Base-by-base conservation (phyloP, 2,888 invertebrate genomes). In the Polylopha cassiicola region DNA sequence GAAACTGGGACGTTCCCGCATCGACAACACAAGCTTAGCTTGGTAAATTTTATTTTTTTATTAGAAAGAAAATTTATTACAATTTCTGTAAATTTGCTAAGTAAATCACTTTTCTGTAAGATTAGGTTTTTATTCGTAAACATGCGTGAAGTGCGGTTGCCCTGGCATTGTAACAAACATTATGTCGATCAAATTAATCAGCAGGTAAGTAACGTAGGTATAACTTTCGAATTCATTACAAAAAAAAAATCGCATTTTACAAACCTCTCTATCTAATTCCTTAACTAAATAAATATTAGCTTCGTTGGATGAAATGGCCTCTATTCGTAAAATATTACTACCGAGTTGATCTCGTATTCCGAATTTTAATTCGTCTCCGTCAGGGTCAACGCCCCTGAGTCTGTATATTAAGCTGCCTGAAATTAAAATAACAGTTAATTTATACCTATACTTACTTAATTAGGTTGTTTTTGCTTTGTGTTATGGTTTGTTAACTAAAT, bases 241-340 rank as follows among this genome's bases (percentile, higher is more conserved):
- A 7, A 16, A 27, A 4, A 37, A 11, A 14, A n/a, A n/a, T n/a
- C n/a, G n/a, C n/a, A n/a, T n/a, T n/a, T 33, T 37, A 56, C 64
- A 77, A 76, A 94, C 95, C 89, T 97, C 97, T 79, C 96, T 89
- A 86, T 97, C 97, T 63, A 97, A 88, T 81, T 94, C 92, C 86
- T 93, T 94, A 78, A 92, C 91, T 71, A 97, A 88, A 79, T 92
- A 95, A 63, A 97, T 89, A 75, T 95, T 91, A 55, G 96, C 96
- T 87, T 95, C 94, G 72, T 90, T 93, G 58, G 89, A 86, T 58
- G 91, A 91, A 58, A 90, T 88, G 78, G 91, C 93, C 86, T 95
- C 93, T 60, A 97, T 90, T 69, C 91, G 89, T 68, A 97, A 90
- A 50, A 96, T 90, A 73, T 95, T 93, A 75, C 93, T 92, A 59